Conservation (phyloP, 1,140 invertebrate species). For the Ladona fulva region DNA sequence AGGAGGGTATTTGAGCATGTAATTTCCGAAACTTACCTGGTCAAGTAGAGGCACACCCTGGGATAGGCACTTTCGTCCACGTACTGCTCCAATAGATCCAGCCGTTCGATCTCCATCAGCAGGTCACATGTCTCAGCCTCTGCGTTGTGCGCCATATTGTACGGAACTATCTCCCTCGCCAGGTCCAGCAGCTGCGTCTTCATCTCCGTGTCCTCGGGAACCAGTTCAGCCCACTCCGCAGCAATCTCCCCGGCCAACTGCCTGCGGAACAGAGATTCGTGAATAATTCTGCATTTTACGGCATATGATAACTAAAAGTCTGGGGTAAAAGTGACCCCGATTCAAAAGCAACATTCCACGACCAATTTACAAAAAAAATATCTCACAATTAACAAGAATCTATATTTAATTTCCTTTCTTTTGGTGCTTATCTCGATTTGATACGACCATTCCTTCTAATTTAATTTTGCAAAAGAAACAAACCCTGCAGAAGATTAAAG, state of each 20-base stretch:
- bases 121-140: constrained; percentile 99
- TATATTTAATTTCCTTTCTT: too few relatives aligned
- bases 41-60: constrained; percentile 91
- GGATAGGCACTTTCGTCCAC: constrained; percentile 90
- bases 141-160: constrained; percentile 98
- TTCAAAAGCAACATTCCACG: too few relatives aligned
- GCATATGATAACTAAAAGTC: too few relatives aligned
- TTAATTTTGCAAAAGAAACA: too few relatives aligned
- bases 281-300: too few relatives aligned
- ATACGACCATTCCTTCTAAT: too few relatives aligned
- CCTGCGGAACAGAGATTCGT: constrained; percentile 42
- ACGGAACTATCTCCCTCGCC: constrained; percentile 84
- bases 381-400: too few relatives aligned
- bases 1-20: too few relatives aligned
- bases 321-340: too few relatives aligned
- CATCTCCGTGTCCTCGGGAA: constrained; percentile 48
- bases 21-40: constrained; percentile 61
- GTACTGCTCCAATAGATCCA: constrained; percentile 82
- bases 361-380: too few relatives aligned
- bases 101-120: constrained; percentile 92
- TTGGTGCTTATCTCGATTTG: too few relatives aligned
- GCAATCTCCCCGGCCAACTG: constrained; percentile 92
- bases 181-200: constrained; percentile 59
- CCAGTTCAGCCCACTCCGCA: constrained; percentile 74
- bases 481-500: too few relatives aligned